These are phyloP conservation scores for Poliocrania exsul DNA, from an alignment of 2,797 vertebrate species.

Conservation along the genomic window DNA sequence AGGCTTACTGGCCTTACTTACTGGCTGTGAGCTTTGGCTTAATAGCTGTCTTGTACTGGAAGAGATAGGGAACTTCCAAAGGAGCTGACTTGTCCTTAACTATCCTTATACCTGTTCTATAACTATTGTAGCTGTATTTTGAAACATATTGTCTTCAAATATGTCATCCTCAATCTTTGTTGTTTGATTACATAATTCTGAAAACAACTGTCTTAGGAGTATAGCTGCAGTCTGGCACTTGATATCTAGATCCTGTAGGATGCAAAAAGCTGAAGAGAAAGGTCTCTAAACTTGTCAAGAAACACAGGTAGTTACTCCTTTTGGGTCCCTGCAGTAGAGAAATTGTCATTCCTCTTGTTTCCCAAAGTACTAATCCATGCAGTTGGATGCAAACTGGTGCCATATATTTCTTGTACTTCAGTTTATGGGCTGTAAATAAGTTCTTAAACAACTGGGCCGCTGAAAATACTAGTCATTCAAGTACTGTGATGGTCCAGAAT, in stretches of 20 bases:
- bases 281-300: background rate
- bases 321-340: background rate
- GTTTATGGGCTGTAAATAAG: background rate
- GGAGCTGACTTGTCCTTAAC: background rate
- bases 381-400: background rate
- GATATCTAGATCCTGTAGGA: background rate
- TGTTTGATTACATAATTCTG: background rate
- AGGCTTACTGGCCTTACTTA: background rate
- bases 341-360: background rate
- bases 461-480: background rate
- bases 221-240: background rate
- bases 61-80: background rate
- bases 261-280: background rate
- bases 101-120: background rate
- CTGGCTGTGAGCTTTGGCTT: background rate
- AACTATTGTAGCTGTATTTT: background rate
- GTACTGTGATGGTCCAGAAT: background rate
- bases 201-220: background rate
- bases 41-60: background rate
- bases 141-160: background rate
- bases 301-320: background rate
- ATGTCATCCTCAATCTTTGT: fast-evolving
- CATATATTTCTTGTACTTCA: background rate
- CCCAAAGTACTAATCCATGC: fast-evolving
- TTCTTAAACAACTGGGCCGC: background rate